These are phyloP conservation scores for Penaeus chinensis DNA, from an alignment of 1,140 invertebrate genomes.

Conservation along the genomic window DNA sequence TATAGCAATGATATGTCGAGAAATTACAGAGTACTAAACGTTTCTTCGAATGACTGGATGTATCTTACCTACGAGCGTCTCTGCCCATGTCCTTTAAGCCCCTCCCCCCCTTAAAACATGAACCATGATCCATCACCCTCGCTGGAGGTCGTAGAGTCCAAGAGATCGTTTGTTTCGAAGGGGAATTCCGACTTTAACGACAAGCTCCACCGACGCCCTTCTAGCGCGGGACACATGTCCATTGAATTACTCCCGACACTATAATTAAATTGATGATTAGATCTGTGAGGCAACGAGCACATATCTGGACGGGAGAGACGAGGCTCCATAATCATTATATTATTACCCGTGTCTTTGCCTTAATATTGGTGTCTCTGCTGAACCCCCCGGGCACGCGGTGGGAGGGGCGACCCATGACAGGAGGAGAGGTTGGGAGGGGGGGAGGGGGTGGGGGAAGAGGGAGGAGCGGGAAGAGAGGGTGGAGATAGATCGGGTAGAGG, in stretches of 20 bases:
- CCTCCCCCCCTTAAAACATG: background rate
- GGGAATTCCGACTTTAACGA: background rate
- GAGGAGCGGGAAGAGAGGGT: no score
- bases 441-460: no score
- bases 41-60: constrained; percentile 42
- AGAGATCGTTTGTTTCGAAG: background rate
- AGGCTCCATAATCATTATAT: constrained; percentile 52
- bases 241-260: constrained; percentile 55
- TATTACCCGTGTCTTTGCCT: constrained; percentile 57
- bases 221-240: background rate
- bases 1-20: constrained; percentile 54
- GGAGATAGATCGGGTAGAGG: no score
- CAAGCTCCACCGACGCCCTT: background rate
- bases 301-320: constrained; percentile 31
- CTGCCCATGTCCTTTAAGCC: constrained; percentile 19
- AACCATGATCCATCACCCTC: constrained; percentile 8
- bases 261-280: constrained; percentile 56
- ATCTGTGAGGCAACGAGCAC: constrained; percentile 38
- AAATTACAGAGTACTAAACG: constrained; percentile 55
- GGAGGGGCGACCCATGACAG: no score
- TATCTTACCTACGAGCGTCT: constrained; percentile 6
- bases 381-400: background rate
- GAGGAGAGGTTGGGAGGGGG: no score
- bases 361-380: constrained; percentile 60
- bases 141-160: background rate